phyloP scores from a whole-genome alignment of 2,113 vertebrate genomes.

The Dendrocopos noguchii region DNA sequence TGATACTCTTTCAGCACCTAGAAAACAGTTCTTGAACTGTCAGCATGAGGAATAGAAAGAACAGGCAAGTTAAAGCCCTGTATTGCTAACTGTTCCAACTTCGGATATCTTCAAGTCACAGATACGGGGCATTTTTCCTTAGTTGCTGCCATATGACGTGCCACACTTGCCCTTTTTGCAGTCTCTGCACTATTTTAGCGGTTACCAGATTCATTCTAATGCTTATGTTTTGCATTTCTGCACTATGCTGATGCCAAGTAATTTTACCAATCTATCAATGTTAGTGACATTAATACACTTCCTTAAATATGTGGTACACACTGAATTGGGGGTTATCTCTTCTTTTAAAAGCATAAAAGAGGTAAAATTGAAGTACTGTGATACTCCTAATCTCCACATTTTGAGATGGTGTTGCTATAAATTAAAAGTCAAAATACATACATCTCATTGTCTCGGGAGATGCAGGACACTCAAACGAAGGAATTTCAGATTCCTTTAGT shows the following conservation, averaged over 20 bases:
- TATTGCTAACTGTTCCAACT: not conserved
- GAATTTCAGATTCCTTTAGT: not conserved
- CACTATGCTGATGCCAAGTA: not conserved
- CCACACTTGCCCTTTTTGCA: not conserved
- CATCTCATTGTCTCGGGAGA: slow-evolving; percentile 86
- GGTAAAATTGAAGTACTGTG: not conserved
- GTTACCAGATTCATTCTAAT: not conserved
- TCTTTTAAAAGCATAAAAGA: not conserved
- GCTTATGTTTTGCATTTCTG: not conserved
- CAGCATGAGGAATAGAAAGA: not conserved
- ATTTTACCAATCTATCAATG: not conserved
- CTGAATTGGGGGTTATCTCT: not conserved
- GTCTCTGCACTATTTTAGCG: not conserved
- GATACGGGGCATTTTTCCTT: not conserved
- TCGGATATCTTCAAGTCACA: not conserved
- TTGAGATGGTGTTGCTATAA: not conserved
- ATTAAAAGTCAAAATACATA: slow-evolving; percentile 71
- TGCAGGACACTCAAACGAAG: slow-evolving; percentile 52
- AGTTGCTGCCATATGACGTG: not conserved
- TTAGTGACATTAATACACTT: not conserved
- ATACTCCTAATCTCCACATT: not conserved
- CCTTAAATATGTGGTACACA: not conserved
- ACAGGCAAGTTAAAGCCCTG: not conserved
- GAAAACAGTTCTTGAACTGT: not conserved
- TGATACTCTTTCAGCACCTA: slow-evolving; percentile 68